Evolutionary conservation across 2,888 invertebrate species (phyloP), one percentile per base, ranked within the genome.

Genomic region (Drosophila cracens): DNA sequence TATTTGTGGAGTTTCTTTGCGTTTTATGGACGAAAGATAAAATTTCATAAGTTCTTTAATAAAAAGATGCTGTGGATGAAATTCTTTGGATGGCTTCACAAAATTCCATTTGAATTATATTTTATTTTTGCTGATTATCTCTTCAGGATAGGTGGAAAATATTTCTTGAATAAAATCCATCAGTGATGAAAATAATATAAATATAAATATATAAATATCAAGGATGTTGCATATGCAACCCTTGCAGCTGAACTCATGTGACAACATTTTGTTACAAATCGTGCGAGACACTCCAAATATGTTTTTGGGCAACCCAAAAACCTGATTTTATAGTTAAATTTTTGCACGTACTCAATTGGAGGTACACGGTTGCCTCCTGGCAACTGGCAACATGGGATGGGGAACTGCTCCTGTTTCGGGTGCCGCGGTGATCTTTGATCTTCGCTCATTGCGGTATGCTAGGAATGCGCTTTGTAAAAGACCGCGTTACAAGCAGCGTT

Each of bases 341-440:
- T 70, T 66, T 79, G 81, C 89, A 87, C 86, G 86, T 89, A 69
- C 60, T 43, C 79, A 72, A 86, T 88, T 81, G 89, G 67, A 73
- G 68, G 57, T 43, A 66, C 33, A 53, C 36, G n/a, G 38, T n/a
- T 13, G n/a, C n/a, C n/a, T 56, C 38, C 38, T 38, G 54, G 54
- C 38, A 56, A 54, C 38, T 48, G 68, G 49, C 46, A 54, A 53
- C 61, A 33, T 33, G 57, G 59, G 43, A 27, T 25, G 46, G 43
- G 53, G 49, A 29, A 46, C 51, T 72, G 73, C 71, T 82, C 69
- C 80, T 80, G 80, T 80, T 84, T 79, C 78, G 88, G 88, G 85
- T 86, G 85, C 70, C 89, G 85, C 85, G 85, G 85, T 83, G 67
- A 83, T 78, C 88, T 89, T 89, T 89, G 90, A 90, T 89, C 88